phyloP scores from a whole-genome alignment of 2,113 vertebrate species.

The Cephalopholis sonnerati region DNA sequence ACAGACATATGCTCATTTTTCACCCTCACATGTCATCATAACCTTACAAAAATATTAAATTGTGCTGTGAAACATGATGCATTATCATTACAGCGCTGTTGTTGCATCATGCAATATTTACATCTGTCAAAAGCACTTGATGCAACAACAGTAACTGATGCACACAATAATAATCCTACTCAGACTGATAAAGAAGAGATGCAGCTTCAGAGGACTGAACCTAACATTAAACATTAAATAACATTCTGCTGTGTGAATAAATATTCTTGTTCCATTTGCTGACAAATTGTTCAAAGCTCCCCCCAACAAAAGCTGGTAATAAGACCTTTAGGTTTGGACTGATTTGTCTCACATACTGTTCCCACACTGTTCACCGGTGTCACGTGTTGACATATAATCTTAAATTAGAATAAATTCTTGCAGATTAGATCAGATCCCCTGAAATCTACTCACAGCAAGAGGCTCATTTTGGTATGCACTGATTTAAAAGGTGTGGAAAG shows the following conservation, averaged over 20 bases:
- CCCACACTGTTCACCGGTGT: background rate
- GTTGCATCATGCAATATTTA: slow-evolving; percentile 32
- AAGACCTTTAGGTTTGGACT: background rate
- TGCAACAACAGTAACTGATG: background rate
- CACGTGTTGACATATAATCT: background rate
- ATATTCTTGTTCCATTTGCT: background rate
- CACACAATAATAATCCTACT: background rate
- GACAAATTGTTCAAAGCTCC: background rate
- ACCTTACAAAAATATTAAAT: too few relatives aligned
- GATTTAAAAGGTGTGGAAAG: background rate
- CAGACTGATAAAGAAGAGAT: background rate
- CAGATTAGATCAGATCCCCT: background rate
- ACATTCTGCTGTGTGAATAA: background rate
- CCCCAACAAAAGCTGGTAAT: background rate
- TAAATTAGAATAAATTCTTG: background rate
- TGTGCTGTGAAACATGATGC: slow-evolving; percentile 2
- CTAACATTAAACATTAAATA: background rate
- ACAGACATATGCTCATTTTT: too few relatives aligned
- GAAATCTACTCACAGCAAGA: background rate
- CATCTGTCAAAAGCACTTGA: background rate
- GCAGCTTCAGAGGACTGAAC: background rate
- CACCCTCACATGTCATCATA: too few relatives aligned
- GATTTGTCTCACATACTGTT: background rate
- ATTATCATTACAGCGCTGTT: background rate
- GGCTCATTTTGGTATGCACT: background rate